Evolutionary conservation across 2,113 vertebrate species (phyloP), one percentile per base, ranked within the genome.

Genomic region (Microcebus jonahi): DNA sequence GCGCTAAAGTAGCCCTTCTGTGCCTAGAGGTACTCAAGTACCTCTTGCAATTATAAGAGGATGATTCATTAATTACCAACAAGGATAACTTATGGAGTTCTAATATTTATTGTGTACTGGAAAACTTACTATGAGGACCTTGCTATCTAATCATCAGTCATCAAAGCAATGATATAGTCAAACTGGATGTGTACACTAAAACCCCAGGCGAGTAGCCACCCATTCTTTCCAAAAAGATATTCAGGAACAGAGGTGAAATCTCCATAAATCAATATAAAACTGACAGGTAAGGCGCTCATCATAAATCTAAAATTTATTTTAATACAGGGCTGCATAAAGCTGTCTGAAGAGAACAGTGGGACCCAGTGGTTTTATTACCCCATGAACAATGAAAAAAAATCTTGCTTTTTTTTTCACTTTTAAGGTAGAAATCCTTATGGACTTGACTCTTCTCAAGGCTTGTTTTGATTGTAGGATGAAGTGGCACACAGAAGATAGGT

Each of bases 211-310:
- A 53, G 20, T 50, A 67, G n/a, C 59, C 68, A 70, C 17, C 42
- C 84, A 36, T 79, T 90, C 68, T 82, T 82, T 29, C 67, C 20
- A 34, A 91, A 91, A 81, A 73, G n/a, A 91, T 76, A 55, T 23
- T 65, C 36, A 85, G 10, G 15, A 95, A 83, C 67, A 75, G 34
- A 89, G 25, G 14, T 55, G 55, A 84, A 17, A 83, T 42, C 23
- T 83, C 63, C 77, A 77, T 71, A 75, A 84, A 68, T 95, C 15
- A 57, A 80, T 70, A 55, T 68, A 68, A 94, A 95, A 50, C 67
- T 36, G 48, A 68, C 7, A 45, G 20, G 14, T 76, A 27, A 83
- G 23, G 3, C 17, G 20, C 31, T 76, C 42, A 18, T 76, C 29
- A 50, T 48, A 77, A 77, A 77, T 50, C 45, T 77, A 50, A 70